Conservation (phyloP, 2,888 invertebrate genomes). For the Andrena hattorfiana region DNA sequence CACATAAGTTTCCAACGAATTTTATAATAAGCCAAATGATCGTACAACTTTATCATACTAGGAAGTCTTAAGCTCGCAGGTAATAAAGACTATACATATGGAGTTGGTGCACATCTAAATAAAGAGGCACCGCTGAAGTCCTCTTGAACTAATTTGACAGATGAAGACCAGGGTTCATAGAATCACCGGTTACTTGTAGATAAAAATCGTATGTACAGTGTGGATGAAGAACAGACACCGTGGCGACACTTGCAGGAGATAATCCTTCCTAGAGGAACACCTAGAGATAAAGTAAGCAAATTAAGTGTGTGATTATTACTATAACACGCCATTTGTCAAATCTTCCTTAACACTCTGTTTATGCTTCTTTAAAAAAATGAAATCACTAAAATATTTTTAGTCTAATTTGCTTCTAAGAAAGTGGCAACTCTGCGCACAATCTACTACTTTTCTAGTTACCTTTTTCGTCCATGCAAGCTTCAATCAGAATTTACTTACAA, state of each 20-base stretch:
- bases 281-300: neutral
- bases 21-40: neutral
- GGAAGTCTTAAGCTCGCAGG: neutral
- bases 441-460: too few species aligned
- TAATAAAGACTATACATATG: neutral
- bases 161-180: conserved; percentile 34
- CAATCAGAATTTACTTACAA: too few species aligned
- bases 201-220: neutral
- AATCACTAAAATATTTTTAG: too few species aligned
- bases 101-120: neutral
- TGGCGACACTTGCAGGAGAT: neutral
- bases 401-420: too few species aligned
- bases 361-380: too few species aligned
- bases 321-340: neutral
- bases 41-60: neutral
- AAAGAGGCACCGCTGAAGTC: conserved; percentile 4
- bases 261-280: neutral
- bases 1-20: neutral
- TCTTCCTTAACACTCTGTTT: neutral
- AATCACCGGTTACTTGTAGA: conserved; percentile 9
- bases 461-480: too few species aligned
- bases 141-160: conserved; percentile 12
- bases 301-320: neutral
- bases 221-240: conserved; percentile 15
- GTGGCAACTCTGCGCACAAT: too few species aligned